These are phyloP conservation scores for Antheraea assamensis DNA, from an alignment of 2,888 invertebrate genomes.

Conservation along the genomic window DNA sequence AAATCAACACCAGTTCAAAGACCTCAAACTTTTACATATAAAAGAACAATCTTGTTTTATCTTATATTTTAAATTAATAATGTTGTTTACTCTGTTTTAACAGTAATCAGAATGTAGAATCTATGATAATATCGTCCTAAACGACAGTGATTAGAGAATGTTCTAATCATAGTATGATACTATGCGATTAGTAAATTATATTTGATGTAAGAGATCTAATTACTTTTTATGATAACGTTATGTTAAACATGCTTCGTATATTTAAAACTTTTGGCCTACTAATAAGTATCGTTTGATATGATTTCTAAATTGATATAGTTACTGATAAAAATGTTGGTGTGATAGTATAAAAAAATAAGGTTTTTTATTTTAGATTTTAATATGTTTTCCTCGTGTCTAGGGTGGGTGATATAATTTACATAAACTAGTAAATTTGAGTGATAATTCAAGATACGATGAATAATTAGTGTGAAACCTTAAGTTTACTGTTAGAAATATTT, in stretches of 20 bases:
- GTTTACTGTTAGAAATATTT: background rate
- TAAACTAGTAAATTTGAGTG: background rate
- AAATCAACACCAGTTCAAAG: background rate
- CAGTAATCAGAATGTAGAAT: background rate
- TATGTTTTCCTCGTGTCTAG: no score
- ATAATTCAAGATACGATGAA: background rate
- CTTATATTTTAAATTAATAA: background rate
- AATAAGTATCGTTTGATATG: background rate
- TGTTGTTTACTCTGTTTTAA: background rate
- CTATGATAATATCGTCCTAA: slow-evolving; percentile 1
- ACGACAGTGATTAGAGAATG: background rate
- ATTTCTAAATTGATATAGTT: background rate
- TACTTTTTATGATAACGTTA: background rate
- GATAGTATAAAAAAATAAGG: no score
- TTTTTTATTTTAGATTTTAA: no score
- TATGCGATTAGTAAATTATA: background rate
- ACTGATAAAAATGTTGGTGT: background rate
- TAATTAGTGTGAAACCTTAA: background rate
- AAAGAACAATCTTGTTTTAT: background rate
- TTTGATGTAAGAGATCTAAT: background rate
- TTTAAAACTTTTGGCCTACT: background rate
- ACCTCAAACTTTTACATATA: background rate
- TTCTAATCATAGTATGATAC: background rate
- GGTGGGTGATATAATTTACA: background rate
- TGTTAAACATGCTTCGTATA: background rate